These are phyloP conservation scores for Conopomorpha cramerella DNA, from an alignment of 1,140 invertebrate genomes.

Conservation along the genomic window DNA sequence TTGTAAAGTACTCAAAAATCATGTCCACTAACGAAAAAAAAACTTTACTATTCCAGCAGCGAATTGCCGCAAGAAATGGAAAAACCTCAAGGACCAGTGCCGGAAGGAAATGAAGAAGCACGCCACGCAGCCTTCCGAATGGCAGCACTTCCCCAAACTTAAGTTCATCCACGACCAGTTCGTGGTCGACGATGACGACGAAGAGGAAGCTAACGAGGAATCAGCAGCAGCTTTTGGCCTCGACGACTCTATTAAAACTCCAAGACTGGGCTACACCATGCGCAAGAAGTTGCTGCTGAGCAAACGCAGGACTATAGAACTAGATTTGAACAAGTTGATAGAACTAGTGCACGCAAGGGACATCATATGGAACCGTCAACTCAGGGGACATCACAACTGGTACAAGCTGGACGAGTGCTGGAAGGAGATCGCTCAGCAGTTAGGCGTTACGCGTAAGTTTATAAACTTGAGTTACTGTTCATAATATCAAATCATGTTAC, in stretches of 20 bases:
- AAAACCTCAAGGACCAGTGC: conserved; percentile 52
- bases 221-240: conserved; percentile 36
- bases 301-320: conserved; percentile 40
- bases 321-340: conserved; percentile 47
- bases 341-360: conserved; percentile 33
- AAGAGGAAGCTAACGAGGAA: conserved; percentile 33
- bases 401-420: conserved; percentile 48
- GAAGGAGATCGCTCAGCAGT: conserved; percentile 43
- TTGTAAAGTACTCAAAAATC: too few species aligned
- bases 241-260: conserved; percentile 42
- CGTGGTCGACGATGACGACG: conserved; percentile 44
- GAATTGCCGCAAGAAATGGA: conserved; percentile 51
- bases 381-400: conserved; percentile 51
- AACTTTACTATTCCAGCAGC: conserved; percentile 48
- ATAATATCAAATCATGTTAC: too few species aligned
- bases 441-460: conserved; percentile 43
- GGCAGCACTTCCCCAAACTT: conserved; percentile 44
- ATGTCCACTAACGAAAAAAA: too few species aligned
- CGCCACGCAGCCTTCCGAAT: conserved; percentile 34
- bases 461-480: too few species aligned
- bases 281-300: conserved; percentile 47
- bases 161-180: conserved; percentile 49
- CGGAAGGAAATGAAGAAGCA: conserved; percentile 51
- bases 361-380: conserved; percentile 45
- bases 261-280: conserved; percentile 44